Percentiles rank a stretch among this genome's conserved stretches.
Conservation (phyloP, 2,888 invertebrate genomes). For the Sylvicola fuscatus region DNA sequence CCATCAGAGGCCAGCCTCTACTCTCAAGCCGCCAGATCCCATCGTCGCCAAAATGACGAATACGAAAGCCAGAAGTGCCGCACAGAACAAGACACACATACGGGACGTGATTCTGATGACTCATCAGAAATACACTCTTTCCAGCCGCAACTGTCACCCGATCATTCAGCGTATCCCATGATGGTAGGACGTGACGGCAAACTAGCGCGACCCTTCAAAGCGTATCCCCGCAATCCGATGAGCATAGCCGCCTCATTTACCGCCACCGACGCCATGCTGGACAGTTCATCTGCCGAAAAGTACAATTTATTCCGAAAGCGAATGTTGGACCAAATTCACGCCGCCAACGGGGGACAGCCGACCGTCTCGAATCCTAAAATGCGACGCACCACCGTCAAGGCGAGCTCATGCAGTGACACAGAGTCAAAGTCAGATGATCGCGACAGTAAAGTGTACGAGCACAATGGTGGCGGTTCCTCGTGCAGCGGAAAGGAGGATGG, state of each 20-base stretch:
- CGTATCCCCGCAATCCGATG: slow-evolving; percentile 48
- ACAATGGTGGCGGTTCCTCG: slow-evolving; percentile 12
- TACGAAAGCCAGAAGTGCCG: not conserved
- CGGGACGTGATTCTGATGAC: not conserved
- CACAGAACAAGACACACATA: slow-evolving; percentile 1
- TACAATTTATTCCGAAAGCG: slow-evolving; percentile 50
- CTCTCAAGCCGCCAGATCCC: too few relatives aligned
- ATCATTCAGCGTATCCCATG: slow-evolving; percentile 9
- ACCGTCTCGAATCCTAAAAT: slow-evolving; percentile 46
- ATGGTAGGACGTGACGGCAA: slow-evolving; percentile 20
- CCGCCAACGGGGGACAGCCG: slow-evolving; percentile 34
- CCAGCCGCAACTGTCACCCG: not conserved
- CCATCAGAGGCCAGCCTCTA: too few relatives aligned
- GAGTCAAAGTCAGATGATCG: slow-evolving; percentile 5
- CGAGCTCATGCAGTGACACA: slow-evolving; percentile 4
- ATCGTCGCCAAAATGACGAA: too few relatives aligned
- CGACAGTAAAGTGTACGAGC: slow-evolving; percentile 6
- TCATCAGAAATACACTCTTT: not conserved
- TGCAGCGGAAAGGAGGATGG: slow-evolving; percentile 8
- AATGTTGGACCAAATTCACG: slow-evolving; percentile 43
- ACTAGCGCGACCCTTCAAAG: slow-evolving; percentile 40
- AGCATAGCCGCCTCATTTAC: slow-evolving; percentile 36
- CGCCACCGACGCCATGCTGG: slow-evolving; percentile 29
- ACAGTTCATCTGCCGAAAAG: slow-evolving; percentile 39
- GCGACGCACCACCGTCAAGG: slow-evolving; percentile 30